Evolutionary conservation across 2,797 vertebrate species (phyloP).

Genomic region (Anguilla obscura): DNA sequence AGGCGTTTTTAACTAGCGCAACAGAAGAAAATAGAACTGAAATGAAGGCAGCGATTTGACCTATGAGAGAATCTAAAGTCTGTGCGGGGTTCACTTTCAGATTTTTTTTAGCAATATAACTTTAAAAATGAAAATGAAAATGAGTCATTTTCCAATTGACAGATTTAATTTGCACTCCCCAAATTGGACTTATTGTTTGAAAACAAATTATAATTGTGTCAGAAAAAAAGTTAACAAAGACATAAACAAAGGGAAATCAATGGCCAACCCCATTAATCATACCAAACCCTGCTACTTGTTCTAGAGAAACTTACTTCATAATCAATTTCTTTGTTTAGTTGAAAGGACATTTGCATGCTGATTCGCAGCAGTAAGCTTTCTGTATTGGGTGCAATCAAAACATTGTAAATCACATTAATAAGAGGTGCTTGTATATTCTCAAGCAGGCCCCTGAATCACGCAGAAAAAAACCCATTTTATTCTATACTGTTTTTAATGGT

Average conservation of each 20-base stretch:
- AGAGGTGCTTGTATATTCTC: constrained; percentile 64
- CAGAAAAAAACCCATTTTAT: constrained; percentile 70
- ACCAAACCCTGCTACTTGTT: constrained; percentile 74
- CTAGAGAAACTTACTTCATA: constrained; percentile 81
- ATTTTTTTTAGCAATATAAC: constrained; percentile 36
- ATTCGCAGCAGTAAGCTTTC: constrained; percentile 73
- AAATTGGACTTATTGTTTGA: constrained; percentile 84
- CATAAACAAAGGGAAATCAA: constrained; percentile 84
- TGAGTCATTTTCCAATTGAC: constrained; percentile 70
- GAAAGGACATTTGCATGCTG: constrained; percentile 80
- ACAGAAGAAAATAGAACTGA: constrained; percentile 56
- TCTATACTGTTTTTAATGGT: constrained; percentile 59
- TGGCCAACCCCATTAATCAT: constrained; percentile 80
- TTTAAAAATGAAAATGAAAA: constrained; percentile 70
- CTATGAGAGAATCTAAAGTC: constrained; percentile 45
- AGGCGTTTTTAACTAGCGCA: constrained; percentile 68
- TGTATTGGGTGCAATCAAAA: constrained; percentile 79
- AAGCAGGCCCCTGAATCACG: constrained; percentile 73
- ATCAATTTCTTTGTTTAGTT: constrained; percentile 86
- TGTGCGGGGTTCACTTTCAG: constrained; percentile 14
- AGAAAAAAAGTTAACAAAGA: constrained; percentile 80
- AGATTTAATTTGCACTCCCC: constrained; percentile 72
- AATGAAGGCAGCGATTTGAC: neutral
- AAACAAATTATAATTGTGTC: constrained; percentile 83
- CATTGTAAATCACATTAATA: constrained; percentile 76